Conservation (phyloP, 2,797 vertebrate genomes). For the Cirrhinus mrigala region DNA sequence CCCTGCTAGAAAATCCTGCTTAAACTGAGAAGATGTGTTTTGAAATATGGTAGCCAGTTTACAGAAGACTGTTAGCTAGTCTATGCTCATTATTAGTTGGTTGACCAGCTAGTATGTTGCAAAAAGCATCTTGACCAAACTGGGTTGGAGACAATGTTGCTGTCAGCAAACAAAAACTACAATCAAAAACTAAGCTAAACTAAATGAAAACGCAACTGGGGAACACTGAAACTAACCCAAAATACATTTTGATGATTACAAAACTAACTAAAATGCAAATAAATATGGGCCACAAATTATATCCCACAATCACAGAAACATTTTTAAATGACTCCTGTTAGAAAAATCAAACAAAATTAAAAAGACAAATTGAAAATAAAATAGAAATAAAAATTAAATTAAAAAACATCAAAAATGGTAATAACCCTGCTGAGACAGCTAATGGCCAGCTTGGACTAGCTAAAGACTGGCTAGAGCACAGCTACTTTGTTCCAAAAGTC, state of each 20-base stretch:
- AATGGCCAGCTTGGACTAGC: not conserved
- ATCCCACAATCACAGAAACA: not conserved
- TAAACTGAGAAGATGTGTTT: not conserved
- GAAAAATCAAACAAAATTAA: not conserved
- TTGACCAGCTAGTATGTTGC: not conserved
- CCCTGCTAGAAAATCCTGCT: not conserved
- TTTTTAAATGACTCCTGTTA: not conserved
- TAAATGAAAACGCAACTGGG: not conserved
- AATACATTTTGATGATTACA: not conserved
- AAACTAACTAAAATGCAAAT: not conserved
- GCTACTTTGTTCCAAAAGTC: not conserved
- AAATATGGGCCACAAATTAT: not conserved
- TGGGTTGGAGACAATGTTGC: not conserved
- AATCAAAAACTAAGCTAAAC: not conserved
- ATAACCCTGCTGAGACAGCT: not conserved
- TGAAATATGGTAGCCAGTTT: not conserved
- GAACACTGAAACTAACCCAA: slow-evolving; percentile 2
- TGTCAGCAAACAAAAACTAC: not conserved
- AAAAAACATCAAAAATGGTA: not conserved
- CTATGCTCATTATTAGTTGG: not conserved
- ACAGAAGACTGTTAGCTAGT: not conserved
- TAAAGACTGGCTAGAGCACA: not conserved
- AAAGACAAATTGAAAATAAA: not conserved
- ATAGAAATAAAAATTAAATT: not conserved
- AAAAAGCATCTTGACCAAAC: not conserved